These are phyloP conservation scores for Serrognathus titanus DNA, from an alignment of 2,888 invertebrate genomes.

Conservation along the genomic window DNA sequence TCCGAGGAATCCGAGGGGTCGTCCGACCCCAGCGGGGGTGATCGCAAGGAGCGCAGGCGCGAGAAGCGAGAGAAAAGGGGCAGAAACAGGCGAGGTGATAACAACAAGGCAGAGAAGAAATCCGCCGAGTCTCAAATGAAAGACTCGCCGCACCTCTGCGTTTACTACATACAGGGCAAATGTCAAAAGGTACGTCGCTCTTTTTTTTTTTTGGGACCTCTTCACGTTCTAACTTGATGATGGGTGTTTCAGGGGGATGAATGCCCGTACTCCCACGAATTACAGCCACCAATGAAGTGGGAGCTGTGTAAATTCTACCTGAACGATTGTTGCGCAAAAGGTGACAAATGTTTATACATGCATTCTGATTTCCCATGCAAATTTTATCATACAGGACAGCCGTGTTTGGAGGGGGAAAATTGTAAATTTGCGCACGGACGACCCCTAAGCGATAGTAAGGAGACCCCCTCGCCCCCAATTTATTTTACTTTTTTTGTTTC, in stretches of 20 bases:
- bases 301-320: conserved; percentile 96
- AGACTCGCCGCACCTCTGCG: conserved; percentile 71
- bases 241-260: conserved; percentile 65
- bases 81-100: conserved; percentile 2
- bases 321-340: conserved; percentile 92
- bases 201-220: too few relatives aligned
- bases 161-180: conserved; percentile 85
- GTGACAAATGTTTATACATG: conserved; percentile 93
- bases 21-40: conserved; percentile 14
- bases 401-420: conserved; percentile 70
- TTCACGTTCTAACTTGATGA: too few relatives aligned
- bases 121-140: conserved; percentile 52
- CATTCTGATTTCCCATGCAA: conserved; percentile 97
- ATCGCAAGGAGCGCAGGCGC: conserved; percentile 17
- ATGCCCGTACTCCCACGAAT: conserved; percentile 84
- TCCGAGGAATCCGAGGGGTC: conserved; percentile 8
- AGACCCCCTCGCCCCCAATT: background rate
- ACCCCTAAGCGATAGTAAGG: conserved; percentile 72
- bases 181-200: conserved; percentile 61
- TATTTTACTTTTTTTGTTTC: background rate
- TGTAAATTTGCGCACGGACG: conserved; percentile 93
- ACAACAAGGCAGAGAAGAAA: conserved; percentile 5
- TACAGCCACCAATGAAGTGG: conserved; percentile 77
- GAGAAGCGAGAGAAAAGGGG: conserved; percentile 18
- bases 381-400: conserved; percentile 90